A percentile compares a stretch with the other conserved stretches of the same genome.
Evolutionary conservation across 2,797 vertebrate genomes (phyloP).

Genomic region (Eulemur coronatus): DNA sequence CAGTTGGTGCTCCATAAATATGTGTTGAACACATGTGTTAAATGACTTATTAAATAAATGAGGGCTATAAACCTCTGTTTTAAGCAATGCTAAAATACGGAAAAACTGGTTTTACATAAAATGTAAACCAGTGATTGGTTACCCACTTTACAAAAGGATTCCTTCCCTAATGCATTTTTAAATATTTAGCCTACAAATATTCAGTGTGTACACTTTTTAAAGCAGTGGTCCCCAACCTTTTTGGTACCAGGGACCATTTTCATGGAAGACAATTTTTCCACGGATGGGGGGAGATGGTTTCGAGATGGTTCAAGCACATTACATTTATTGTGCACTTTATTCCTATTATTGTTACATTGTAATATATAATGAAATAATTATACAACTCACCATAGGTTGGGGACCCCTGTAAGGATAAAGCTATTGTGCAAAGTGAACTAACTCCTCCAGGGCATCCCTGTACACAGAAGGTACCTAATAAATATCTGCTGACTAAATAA

Average conservation of each 20-base stretch:
- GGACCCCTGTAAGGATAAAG: not conserved
- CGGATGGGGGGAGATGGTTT: too few relatives aligned
- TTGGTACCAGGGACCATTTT: too few relatives aligned
- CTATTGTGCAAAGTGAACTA: not conserved
- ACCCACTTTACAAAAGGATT: not conserved
- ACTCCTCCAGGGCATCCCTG: not conserved
- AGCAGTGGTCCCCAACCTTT: not conserved
- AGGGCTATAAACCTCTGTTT: not conserved
- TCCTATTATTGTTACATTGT: too few relatives aligned
- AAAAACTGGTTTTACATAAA: conserved; percentile 27
- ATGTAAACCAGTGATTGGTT: not conserved
- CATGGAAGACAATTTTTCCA: too few relatives aligned
- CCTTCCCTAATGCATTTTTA: conserved; percentile 42
- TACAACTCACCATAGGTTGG: too few relatives aligned
- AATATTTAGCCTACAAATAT: not conserved
- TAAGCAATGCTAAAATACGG: not conserved
- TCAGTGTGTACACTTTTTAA: not conserved
- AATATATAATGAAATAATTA: too few relatives aligned
- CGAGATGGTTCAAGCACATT: too few relatives aligned
- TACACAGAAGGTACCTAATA: not conserved
- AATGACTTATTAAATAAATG: not conserved
- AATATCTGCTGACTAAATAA: not conserved
- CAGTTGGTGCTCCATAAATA: not conserved
- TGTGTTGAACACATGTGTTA: not conserved
- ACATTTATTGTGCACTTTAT: too few relatives aligned